Conservation (phyloP, 2,797 vertebrate genomes). For the Ctenopoma kingsleyae region DNA sequence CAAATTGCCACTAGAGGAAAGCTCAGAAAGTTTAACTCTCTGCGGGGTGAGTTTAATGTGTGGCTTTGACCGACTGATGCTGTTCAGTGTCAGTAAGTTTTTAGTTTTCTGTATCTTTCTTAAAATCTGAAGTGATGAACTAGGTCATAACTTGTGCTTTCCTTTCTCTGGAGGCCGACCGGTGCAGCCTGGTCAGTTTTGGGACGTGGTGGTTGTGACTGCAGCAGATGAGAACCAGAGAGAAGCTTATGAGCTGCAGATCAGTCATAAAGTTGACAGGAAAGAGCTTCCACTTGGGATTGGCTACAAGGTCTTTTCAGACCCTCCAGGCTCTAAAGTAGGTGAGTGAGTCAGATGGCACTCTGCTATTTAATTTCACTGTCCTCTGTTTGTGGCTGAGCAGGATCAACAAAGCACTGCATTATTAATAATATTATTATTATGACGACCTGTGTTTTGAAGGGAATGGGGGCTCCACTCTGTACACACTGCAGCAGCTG, state of each 20-base stretch:
- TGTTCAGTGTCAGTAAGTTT: not conserved
- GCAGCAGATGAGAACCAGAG: constrained; percentile 89
- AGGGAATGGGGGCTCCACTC: constrained; percentile 97
- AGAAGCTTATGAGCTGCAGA: constrained; percentile 87
- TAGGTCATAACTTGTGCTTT: not conserved
- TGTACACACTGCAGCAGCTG: constrained; percentile 87
- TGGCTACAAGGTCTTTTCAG: constrained; percentile 88
- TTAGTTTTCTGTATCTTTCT: not conserved
- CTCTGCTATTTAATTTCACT: not conserved
- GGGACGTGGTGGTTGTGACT: constrained; percentile 91
- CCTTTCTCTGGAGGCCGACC: constrained; percentile 74
- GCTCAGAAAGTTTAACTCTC: constrained; percentile 67
- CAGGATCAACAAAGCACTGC: not conserved
- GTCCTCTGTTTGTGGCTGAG: not conserved
- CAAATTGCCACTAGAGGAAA: constrained; percentile 75
- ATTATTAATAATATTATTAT: not conserved
- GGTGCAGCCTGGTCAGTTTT: constrained; percentile 84
- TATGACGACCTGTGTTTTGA: constrained; percentile 20
- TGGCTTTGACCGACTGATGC: not conserved
- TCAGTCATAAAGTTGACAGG: constrained; percentile 84
- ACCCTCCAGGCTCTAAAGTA: constrained; percentile 90
- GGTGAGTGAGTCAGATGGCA: constrained; percentile 73
- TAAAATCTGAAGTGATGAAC: not conserved
- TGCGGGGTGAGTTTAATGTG: constrained; percentile 75
- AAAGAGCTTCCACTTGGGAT: constrained; percentile 88